Evolutionary conservation across 2,113 vertebrate genomes (phyloP).

Genomic region (Saccopteryx leptura): DNA sequence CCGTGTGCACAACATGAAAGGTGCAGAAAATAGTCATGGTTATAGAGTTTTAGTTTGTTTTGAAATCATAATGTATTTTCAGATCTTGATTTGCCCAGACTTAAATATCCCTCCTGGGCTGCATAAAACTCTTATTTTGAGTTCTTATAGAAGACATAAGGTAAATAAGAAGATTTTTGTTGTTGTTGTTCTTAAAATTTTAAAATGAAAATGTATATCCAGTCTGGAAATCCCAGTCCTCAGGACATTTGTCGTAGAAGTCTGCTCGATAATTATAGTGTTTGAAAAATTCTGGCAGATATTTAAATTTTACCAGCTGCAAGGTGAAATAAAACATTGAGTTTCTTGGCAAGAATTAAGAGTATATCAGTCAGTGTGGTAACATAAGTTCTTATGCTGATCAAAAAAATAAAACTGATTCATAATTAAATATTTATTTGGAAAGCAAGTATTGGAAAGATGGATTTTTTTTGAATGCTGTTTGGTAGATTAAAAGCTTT

Average conservation of each 20-base stretch:
- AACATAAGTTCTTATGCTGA: conserved; percentile 37
- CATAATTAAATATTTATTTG: conserved; percentile 61
- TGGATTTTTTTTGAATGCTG: conserved; percentile 38
- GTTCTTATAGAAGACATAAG: conserved; percentile 11
- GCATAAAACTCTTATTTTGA: conserved; percentile 19
- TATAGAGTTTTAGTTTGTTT: conserved; percentile 70
- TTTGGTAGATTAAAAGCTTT: conserved; percentile 45
- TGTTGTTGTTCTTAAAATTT: conserved; percentile 64
- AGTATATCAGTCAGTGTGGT: conserved; percentile 36
- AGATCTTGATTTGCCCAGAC: conserved; percentile 41
- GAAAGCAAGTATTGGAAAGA: conserved; percentile 69
- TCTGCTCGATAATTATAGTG: conserved; percentile 36
- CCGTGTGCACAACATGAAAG: neutral
- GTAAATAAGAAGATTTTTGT: conserved; percentile 53
- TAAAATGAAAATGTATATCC: conserved; percentile 46
- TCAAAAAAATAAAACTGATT: conserved; percentile 14
- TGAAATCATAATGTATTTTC: conserved; percentile 38
- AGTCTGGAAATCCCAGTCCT: conserved; percentile 55
- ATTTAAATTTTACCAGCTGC: conserved; percentile 66
- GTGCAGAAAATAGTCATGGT: conserved; percentile 19
- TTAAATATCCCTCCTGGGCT: neutral
- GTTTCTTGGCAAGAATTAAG: conserved; percentile 50
- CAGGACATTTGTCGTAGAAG: conserved; percentile 10
- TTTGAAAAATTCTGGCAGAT: conserved; percentile 63
- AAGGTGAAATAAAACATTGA: conserved; percentile 66